A percentile compares a stretch with the other conserved stretches of the same genome.
Conservation (phyloP, 2,888 invertebrate genomes). For the Halictus quadricinctus region DNA sequence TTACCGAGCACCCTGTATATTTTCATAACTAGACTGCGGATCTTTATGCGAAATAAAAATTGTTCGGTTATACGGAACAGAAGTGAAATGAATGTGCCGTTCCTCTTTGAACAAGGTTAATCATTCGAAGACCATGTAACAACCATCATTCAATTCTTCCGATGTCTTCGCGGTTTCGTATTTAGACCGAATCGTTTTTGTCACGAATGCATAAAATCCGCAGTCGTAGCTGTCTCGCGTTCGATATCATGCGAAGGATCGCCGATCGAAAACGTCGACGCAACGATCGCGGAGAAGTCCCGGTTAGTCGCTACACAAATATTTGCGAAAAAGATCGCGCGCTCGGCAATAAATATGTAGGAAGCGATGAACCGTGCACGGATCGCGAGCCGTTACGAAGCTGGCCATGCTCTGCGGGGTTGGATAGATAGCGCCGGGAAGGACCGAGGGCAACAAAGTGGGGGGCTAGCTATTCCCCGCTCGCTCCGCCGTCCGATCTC, state of each 20-base stretch:
- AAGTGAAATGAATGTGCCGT: neutral
- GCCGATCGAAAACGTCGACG: neutral
- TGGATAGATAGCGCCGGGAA: neutral
- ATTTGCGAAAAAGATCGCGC: constrained; percentile 23
- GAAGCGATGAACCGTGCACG: constrained; percentile 12
- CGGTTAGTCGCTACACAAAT: constrained; percentile 20
- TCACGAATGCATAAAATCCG: neutral
- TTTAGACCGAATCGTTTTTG: neutral
- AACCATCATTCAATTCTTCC: neutral
- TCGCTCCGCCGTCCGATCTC: neutral
- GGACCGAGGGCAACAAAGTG: neutral
- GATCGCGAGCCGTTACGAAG: neutral
- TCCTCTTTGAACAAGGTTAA: neutral
- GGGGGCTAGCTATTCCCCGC: neutral
- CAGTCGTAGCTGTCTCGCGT: neutral
- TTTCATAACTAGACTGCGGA: neutral
- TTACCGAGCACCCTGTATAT: neutral
- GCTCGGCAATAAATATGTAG: constrained; percentile 7
- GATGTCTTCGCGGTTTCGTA: neutral
- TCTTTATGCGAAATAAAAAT: neutral
- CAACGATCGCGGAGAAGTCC: neutral
- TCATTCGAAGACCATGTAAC: neutral
- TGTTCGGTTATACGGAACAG: neutral
- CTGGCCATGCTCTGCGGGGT: neutral
- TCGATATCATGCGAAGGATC: neutral